Evolutionary conservation across 1,140 invertebrate species (phyloP).

Genomic region (Tetraneura akinire): DNA sequence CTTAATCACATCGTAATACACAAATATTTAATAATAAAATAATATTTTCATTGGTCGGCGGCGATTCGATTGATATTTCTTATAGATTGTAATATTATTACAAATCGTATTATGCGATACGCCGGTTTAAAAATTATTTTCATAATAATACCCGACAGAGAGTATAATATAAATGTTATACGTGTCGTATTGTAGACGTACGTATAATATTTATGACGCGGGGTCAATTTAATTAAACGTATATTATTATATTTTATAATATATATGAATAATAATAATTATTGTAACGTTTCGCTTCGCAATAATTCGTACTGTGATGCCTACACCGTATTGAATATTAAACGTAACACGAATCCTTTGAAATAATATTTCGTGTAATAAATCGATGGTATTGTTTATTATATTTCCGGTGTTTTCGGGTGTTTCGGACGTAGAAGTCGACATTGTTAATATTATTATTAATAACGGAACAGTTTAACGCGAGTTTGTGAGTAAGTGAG

Average conservation of each 20-base stretch:
- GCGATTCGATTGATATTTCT: not conserved
- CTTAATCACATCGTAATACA: too few relatives aligned
- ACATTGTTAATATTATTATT: too few relatives aligned
- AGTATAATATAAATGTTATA: too few relatives aligned
- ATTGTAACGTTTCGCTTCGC: slow-evolving; percentile 4
- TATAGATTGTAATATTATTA: not conserved
- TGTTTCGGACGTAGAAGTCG: not conserved
- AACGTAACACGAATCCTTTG: slow-evolving; percentile 5
- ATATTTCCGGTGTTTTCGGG: too few relatives aligned
- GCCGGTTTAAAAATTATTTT: not conserved
- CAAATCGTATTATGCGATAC: not conserved
- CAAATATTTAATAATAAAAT: too few relatives aligned
- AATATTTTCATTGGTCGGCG: not conserved
- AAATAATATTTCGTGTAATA: not conserved
- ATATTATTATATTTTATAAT: too few relatives aligned
- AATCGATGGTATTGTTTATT: not conserved
- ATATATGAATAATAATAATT: too few relatives aligned
- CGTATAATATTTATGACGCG: too few relatives aligned
- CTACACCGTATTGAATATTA: too few relatives aligned
- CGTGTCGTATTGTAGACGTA: too few relatives aligned
- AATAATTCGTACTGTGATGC: not conserved
- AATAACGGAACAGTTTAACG: not conserved
- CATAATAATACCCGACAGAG: too few relatives aligned
- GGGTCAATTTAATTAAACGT: too few relatives aligned
- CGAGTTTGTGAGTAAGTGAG: not conserved